A percentile compares a stretch with the other conserved stretches of the same genome.
Evolutionary conservation across 2,797 vertebrate species (phyloP).

Genomic region (Leucoraja ocellata): DNA sequence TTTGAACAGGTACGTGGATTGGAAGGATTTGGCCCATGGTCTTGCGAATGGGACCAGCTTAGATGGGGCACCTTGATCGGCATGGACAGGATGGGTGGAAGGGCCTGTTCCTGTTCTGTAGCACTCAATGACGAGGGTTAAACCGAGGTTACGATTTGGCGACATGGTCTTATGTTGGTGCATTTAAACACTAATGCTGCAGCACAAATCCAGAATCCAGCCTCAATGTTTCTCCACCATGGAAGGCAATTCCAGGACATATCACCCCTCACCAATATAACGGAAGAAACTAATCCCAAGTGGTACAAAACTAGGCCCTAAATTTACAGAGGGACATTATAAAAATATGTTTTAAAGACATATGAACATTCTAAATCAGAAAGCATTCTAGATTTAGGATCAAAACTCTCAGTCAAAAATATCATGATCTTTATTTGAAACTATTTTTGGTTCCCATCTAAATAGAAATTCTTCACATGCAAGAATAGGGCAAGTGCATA

Average conservation of each 20-base stretch:
- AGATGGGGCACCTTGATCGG: too few relatives aligned
- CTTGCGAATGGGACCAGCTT: too few relatives aligned
- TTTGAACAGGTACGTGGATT: too few relatives aligned
- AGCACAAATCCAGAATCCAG: neutral
- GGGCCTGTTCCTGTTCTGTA: too few relatives aligned
- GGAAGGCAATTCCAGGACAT: neutral
- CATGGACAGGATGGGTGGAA: too few relatives aligned
- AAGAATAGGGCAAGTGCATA: neutral
- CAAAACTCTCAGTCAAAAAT: neutral
- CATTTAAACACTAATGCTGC: neutral
- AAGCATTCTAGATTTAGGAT: neutral
- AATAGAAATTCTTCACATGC: neutral
- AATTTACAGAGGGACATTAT: neutral
- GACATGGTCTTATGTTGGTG: neutral
- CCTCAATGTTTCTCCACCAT: neutral
- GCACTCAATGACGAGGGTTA: neutral
- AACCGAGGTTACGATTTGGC: neutral
- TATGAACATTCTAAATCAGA: neutral
- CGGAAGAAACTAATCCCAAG: neutral
- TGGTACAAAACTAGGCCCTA: neutral
- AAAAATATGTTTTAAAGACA: neutral
- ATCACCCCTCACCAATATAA: too few relatives aligned
- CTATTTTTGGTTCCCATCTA: neutral
- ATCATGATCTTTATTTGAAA: neutral
- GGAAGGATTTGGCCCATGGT: too few relatives aligned